Evolutionary conservation across 2,888 invertebrate genomes (phyloP).

Genomic region (Campoplex nolae): DNA sequence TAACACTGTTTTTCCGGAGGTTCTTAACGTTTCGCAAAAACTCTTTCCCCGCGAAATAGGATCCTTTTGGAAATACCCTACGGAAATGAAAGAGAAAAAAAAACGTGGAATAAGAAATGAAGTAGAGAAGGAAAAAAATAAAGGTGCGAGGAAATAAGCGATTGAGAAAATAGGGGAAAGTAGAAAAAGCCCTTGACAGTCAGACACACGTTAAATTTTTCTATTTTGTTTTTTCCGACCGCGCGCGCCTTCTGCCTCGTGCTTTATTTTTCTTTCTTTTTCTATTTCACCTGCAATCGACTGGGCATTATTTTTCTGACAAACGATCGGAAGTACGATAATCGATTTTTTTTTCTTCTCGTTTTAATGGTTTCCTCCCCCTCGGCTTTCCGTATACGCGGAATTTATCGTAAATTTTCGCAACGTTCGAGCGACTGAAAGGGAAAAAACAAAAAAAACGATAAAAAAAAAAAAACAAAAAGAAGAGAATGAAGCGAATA

Average conservation of each 20-base stretch:
- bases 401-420: slow-evolving; percentile 44
- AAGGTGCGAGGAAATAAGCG: slow-evolving; percentile 11
- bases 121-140: not conserved
- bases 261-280: not conserved
- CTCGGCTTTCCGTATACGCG: not conserved
- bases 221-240: not conserved
- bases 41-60: slow-evolving; percentile 48
- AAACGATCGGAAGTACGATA: slow-evolving; percentile 50
- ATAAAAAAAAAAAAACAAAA: no score
- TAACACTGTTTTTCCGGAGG: slow-evolving; percentile 45
- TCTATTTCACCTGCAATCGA: slow-evolving; percentile 30
- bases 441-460: not conserved
- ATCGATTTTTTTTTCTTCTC: slow-evolving; percentile 30
- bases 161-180: slow-evolving; percentile 31
- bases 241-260: not conserved
- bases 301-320: slow-evolving; percentile 34
- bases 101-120: slow-evolving; percentile 32
- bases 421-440: slow-evolving; percentile 10
- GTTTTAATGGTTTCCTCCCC: slow-evolving; percentile 26
- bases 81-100: slow-evolving; percentile 48
- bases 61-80: slow-evolving; percentile 54
- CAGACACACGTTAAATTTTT: slow-evolving; percentile 39
- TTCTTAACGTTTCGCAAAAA: slow-evolving; percentile 49
- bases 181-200: slow-evolving; percentile 34
- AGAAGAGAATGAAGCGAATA: no score